These are phyloP conservation scores for Notothenia rossii DNA, from an alignment of 2,113 vertebrate genomes.

Conservation along the genomic window DNA sequence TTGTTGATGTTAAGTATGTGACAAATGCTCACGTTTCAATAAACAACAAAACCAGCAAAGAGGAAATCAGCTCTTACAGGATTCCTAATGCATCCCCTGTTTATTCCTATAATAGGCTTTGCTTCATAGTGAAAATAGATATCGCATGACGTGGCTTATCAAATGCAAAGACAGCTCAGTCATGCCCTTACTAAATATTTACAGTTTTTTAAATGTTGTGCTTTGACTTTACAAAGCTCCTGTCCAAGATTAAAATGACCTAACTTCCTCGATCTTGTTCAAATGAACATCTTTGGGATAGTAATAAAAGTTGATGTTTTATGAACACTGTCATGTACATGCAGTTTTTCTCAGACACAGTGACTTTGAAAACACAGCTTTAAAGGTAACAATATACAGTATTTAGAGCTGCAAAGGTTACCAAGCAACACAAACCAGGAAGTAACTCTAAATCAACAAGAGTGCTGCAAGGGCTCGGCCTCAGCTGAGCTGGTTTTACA, in stretches of 20 bases:
- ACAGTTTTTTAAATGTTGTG: constrained; percentile 25
- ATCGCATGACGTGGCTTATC: constrained; percentile 34
- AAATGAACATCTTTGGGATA: constrained; percentile 6
- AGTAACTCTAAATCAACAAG: constrained; percentile 31
- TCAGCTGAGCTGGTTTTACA: constrained; percentile 4
- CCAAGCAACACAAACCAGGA: constrained; percentile 34
- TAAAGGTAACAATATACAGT: constrained; percentile 16
- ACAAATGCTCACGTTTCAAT: neutral
- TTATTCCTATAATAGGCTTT: constrained; percentile 3
- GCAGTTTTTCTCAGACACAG: neutral
- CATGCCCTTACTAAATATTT: constrained; percentile 46
- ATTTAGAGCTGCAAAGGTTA: constrained; percentile 5
- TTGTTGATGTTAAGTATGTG: neutral
- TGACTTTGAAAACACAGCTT: neutral
- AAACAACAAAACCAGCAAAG: neutral
- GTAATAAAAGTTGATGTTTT: constrained; percentile 12
- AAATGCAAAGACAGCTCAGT: constrained; percentile 12
- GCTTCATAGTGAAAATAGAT: neutral
- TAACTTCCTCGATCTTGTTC: constrained; percentile 33
- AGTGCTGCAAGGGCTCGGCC: constrained; percentile 6
- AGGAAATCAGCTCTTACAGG: neutral
- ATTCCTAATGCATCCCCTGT: neutral
- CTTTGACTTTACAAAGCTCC: constrained; percentile 30
- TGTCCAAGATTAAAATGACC: constrained; percentile 35
- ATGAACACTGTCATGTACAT: neutral